These are phyloP conservation scores for Thera obeliscata DNA, from an alignment of 2,888 invertebrate species.

Conservation along the genomic window DNA sequence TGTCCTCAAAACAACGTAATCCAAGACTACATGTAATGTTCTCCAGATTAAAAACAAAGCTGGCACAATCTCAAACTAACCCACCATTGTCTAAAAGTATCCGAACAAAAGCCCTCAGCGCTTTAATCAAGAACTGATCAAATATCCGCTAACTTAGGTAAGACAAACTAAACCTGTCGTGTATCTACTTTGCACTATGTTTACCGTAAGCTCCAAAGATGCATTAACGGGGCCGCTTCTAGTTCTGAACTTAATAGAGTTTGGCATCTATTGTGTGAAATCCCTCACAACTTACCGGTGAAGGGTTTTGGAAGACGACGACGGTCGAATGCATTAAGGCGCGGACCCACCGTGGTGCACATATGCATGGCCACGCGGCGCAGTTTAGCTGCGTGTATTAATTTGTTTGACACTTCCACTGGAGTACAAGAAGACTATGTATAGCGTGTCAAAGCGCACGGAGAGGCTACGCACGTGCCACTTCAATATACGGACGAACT, in stretches of 20 bases:
- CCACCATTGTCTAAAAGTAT: slow-evolving; percentile 27
- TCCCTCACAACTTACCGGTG: not conserved
- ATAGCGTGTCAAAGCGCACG: too few species aligned
- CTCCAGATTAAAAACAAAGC: slow-evolving; percentile 20
- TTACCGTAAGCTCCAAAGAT: slow-evolving; percentile 1
- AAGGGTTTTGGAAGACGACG: not conserved
- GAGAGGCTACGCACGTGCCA: too few species aligned
- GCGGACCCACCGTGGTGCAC: too few species aligned
- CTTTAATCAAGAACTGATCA: slow-evolving; percentile 37
- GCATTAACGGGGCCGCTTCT: not conserved
- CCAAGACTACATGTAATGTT: not conserved
- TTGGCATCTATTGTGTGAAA: slow-evolving; percentile 1
- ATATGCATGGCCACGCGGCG: too few species aligned
- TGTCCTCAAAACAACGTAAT: not conserved
- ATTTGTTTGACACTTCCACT: too few species aligned
- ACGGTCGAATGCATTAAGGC: not conserved
- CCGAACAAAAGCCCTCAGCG: slow-evolving; percentile 27
- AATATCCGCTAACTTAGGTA: slow-evolving; percentile 34
- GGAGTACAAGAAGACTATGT: too few species aligned
- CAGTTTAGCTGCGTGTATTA: too few species aligned
- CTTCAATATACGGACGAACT: too few species aligned
- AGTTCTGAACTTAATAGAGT: not conserved
- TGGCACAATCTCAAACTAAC: slow-evolving; percentile 33
- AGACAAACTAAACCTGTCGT: slow-evolving; percentile 14
- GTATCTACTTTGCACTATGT: slow-evolving; percentile 9